Conservation (phyloP, 2,888 invertebrate genomes). For the Chelonus formosanus region DNA sequence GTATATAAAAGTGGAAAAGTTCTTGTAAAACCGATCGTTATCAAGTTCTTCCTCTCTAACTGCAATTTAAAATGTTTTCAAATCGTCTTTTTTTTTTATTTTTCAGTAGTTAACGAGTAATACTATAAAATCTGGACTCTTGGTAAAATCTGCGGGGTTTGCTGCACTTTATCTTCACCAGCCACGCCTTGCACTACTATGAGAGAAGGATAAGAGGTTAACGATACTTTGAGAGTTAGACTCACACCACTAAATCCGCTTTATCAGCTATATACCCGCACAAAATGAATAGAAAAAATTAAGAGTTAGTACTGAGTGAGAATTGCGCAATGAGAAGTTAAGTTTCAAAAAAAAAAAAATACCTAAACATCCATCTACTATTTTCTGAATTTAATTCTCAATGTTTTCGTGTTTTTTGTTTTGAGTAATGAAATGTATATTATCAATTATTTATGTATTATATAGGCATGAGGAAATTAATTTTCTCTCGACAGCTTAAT, state of each 20-base stretch:
- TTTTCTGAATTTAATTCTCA: too few species aligned
- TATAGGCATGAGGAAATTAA: neutral
- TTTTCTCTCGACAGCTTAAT: neutral
- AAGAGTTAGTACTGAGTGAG: conserved; percentile 22
- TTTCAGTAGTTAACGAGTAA: conserved; percentile 10
- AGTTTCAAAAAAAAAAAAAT: conserved; percentile 17
- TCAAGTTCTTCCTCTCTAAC: neutral
- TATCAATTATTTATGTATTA: too few species aligned
- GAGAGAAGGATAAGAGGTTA: conserved; percentile 35
- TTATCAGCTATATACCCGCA: conserved; percentile 29
- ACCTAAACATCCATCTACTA: too few species aligned
- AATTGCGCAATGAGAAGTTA: conserved; percentile 27
- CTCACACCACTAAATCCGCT: conserved; percentile 36
- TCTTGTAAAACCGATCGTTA: too few species aligned
- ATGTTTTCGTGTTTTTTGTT: too few species aligned
- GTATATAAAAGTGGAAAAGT: too few species aligned
- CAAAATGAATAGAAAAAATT: conserved; percentile 22
- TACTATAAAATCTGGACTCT: conserved; percentile 13
- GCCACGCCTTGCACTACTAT: conserved; percentile 22
- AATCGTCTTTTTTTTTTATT: neutral
- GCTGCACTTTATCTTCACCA: conserved; percentile 33
- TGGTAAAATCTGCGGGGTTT: conserved; percentile 13
- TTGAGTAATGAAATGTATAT: neutral
- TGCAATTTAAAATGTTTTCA: neutral
- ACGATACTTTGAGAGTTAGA: conserved; percentile 36